phyloP scores from a whole-genome alignment of 2,888 invertebrate genomes.

The Xanthostigma xanthostigma region DNA sequence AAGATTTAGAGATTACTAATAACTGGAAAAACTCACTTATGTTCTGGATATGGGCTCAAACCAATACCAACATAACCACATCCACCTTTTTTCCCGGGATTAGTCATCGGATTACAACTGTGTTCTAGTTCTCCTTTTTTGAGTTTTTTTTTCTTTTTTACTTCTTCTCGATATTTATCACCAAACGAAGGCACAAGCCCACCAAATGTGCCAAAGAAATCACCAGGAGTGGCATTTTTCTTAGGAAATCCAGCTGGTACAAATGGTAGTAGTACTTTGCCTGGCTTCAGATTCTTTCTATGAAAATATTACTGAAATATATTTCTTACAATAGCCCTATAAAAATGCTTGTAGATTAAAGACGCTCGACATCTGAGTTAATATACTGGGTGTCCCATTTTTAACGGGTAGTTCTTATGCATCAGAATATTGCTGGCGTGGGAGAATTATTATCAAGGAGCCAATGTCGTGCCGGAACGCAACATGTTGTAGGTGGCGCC shows the following conservation, averaged over 20 bases:
- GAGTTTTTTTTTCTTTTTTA: slow-evolving; percentile 11
- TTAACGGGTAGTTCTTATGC: too few species aligned
- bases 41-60: slow-evolving; percentile 31
- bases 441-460: too few species aligned
- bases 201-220: slow-evolving; percentile 34
- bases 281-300: too few species aligned
- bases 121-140: slow-evolving; percentile 8
- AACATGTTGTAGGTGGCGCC: too few species aligned
- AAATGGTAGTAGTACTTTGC: slow-evolving; percentile 15
- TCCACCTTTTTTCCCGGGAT: slow-evolving; percentile 32
- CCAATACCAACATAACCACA: slow-evolving; percentile 35
- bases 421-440: too few species aligned
- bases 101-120: slow-evolving; percentile 20
- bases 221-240: slow-evolving; percentile 33
- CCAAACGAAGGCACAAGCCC: slow-evolving; percentile 16
- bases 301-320: too few species aligned
- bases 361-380: too few species aligned
- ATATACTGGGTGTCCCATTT: too few species aligned
- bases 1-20: too few species aligned
- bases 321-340: too few species aligned
- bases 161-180: slow-evolving; percentile 20
- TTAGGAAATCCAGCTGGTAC: slow-evolving; percentile 25
- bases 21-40: slow-evolving; percentile 16
- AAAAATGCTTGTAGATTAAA: too few species aligned
- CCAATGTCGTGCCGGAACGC: too few species aligned